phyloP scores from a whole-genome alignment of 2,113 vertebrate species.

The Notechis scutatus region DNA sequence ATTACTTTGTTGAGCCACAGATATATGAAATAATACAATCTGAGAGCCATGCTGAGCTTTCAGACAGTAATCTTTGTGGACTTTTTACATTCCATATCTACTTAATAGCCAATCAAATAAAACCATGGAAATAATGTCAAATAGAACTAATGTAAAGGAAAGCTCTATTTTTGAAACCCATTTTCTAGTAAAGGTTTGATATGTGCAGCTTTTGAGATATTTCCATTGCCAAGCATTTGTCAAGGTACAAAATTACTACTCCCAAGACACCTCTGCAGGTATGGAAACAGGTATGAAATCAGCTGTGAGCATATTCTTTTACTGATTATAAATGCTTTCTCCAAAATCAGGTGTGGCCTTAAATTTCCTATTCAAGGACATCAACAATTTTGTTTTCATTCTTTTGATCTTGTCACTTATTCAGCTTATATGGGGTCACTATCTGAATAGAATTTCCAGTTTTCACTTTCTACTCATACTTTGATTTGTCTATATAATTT shows the following conservation, averaged over 20 bases:
- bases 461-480: background rate
- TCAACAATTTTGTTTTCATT: background rate
- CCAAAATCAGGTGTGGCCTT: background rate
- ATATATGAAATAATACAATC: conserved; percentile 18
- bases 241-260: background rate
- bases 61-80: conserved; percentile 22
- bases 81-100: conserved; percentile 19
- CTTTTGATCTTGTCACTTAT: background rate
- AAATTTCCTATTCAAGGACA: background rate
- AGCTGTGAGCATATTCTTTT: background rate
- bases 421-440: background rate
- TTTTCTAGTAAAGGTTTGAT: background rate
- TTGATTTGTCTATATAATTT: background rate
- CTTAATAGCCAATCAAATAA: conserved; percentile 3
- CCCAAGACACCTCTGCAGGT: background rate
- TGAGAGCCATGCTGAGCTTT: conserved; percentile 34
- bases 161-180: conserved; percentile 21
- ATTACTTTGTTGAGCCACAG: conserved; percentile 27
- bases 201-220: background rate
- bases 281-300: background rate
- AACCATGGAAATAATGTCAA: conserved; percentile 23
- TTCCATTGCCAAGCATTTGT: background rate
- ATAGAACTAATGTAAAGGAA: background rate
- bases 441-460: background rate
- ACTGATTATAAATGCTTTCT: background rate